These are phyloP conservation scores for Clusia tigrina DNA, from an alignment of 2,888 invertebrate genomes.

Conservation along the genomic window DNA sequence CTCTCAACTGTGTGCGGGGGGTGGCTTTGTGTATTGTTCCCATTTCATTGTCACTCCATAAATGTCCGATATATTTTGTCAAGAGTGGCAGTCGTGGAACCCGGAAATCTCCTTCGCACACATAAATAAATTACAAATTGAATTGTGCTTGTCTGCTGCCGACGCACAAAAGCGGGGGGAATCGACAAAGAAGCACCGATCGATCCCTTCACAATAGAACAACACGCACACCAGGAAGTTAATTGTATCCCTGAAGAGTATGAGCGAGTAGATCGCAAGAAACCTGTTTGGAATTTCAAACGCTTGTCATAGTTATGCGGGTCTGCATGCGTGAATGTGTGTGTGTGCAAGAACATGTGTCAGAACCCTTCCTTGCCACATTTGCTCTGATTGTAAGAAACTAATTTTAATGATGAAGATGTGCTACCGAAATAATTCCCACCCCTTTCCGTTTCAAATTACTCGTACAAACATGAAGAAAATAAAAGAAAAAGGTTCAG, in stretches of 20 bases:
- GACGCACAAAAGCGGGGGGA: not conserved
- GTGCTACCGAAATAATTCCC: not conserved
- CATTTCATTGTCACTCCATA: not conserved
- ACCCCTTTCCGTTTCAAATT: not conserved
- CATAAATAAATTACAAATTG: conserved; percentile 3
- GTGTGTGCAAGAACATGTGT: too few relatives aligned
- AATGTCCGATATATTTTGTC: too few relatives aligned
- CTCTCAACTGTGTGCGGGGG: too few relatives aligned
- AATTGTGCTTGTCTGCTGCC: not conserved
- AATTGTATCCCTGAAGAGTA: not conserved
- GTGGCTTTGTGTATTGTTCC: too few relatives aligned
- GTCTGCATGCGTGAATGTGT: too few relatives aligned
- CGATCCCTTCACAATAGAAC: not conserved
- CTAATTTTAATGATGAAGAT: not conserved
- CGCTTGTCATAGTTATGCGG: not conserved
- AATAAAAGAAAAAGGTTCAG: conserved; percentile 9
- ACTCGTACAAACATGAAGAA: too few relatives aligned
- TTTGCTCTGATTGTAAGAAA: not conserved
- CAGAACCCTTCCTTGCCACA: conserved; percentile 1
- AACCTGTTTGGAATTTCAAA: not conserved
- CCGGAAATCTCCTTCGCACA: conserved; percentile 8
- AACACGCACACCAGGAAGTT: too few relatives aligned
- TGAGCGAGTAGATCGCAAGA: not conserved
- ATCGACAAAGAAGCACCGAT: not conserved
- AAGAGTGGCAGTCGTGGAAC: too few relatives aligned